Base-by-base conservation (phyloP, 1,140 invertebrate genomes). In the Drusus annulatus region DNA sequence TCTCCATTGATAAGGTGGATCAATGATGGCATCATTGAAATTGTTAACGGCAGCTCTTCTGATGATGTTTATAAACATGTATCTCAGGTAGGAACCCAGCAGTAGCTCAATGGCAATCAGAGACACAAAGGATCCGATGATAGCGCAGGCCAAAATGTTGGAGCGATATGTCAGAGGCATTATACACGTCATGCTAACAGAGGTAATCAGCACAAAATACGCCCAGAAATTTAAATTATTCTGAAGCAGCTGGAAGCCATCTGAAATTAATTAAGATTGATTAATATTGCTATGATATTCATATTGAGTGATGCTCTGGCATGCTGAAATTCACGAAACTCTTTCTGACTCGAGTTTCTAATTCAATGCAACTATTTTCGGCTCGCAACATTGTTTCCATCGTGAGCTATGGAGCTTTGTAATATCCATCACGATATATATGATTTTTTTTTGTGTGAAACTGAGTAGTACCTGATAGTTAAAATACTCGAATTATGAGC, bases 51-150 rank as follows among this genome's bases (percentile, higher is more conserved):
- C 90, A 6, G 91, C 89, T 76, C 94, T 87, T 82, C 93, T 87
- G 8, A 94, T 85, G 0, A 90, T 87, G 84, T 95, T 95, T 13
- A 95, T 89, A 1, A 94, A 80, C 56, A 95, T 94, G 84, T 93
- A 95, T 84, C 93, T 93, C 54, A 95, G 85, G 86, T 91, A 92
- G 15, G 91, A 91, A 8, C 92, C 92, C 77, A 91, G 75, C 82
- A 91, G 94, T 83, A 92, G 92, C 86, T 94, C 94, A 10, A 94
- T 85, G 25, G 92, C 87, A 65, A 92, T 86, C 19, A 94, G 86
- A 15, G 91, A 84, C 10, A 91, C 87, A 85, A 93, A 95, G n/a
- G 92, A 89, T 28, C 93, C 93, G 23, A 95, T 83, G 19, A 94
- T 84, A 2, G 91, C 88, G 81, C 92, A 93, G 60, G 91, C 91